Conservation (phyloP, 2,113 vertebrate genomes). For the Neomonachus schauinslandi region DNA sequence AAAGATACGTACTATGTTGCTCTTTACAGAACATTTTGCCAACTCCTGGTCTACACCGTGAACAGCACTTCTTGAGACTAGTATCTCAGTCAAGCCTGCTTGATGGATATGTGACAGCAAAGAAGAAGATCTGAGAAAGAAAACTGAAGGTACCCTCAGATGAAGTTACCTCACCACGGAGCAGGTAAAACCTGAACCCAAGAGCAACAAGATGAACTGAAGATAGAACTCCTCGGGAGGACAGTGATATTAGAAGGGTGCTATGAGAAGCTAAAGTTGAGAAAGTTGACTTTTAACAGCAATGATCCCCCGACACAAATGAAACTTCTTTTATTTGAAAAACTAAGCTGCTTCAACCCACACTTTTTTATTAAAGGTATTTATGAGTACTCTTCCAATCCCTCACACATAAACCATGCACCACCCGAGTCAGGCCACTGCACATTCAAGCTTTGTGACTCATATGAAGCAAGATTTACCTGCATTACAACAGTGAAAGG, state of each 20-base stretch:
- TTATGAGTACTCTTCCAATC: background rate
- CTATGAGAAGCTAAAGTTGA: background rate
- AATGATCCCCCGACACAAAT: background rate
- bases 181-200: background rate
- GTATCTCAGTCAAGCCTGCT: background rate
- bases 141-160: background rate
- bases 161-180: background rate
- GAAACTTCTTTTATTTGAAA: slow-evolving; percentile 1
- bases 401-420: background rate
- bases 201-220: background rate
- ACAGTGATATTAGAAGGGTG: background rate
- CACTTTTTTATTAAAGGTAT: slow-evolving; percentile 10
- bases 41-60: background rate
- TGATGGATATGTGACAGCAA: no score
- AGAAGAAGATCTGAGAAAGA: background rate
- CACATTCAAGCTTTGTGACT: background rate
- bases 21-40: background rate
- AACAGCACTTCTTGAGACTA: background rate
- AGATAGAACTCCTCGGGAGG: background rate
- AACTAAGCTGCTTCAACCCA: background rate
- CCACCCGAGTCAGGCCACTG: background rate
- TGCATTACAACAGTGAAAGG: slow-evolving; percentile 5
- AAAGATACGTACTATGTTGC: background rate
- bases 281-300: background rate
- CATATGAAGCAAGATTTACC: background rate